These are phyloP conservation scores for Chionoecetes opilio DNA, from an alignment of 1,140 invertebrate species.

Conservation along the genomic window DNA sequence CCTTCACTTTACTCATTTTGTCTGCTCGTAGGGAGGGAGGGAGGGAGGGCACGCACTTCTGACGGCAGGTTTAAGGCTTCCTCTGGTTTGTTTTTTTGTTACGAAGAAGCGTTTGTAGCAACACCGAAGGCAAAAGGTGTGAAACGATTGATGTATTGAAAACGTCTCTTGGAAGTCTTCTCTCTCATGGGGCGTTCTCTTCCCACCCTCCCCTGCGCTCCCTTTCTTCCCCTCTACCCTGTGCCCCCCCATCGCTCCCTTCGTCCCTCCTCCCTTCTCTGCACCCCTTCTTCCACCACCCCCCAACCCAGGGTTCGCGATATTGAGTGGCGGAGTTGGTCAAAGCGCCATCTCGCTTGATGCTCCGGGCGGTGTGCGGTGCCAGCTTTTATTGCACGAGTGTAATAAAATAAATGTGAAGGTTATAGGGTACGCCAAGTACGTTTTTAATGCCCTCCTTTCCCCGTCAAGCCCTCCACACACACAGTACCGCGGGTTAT, in stretches of 20 bases:
- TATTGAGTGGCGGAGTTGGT: no score
- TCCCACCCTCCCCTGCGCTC: not conserved
- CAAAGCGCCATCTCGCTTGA: no score
- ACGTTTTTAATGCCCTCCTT: not conserved
- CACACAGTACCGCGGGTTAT: no score
- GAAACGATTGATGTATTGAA: not conserved
- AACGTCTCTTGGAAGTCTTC: not conserved
- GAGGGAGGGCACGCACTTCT: no score
- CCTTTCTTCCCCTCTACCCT: not conserved
- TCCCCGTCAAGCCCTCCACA: not conserved
- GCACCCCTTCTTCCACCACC: not conserved
- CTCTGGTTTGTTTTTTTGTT: not conserved
- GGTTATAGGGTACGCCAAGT: not conserved
- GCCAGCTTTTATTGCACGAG: conserved; percentile 16
- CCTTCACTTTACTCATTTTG: no score
- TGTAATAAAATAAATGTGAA: conserved; percentile 22
- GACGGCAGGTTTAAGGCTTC: not conserved
- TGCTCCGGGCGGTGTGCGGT: not conserved
- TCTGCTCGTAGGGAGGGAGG: no score
- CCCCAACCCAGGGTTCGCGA: no score
- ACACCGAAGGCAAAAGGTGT: not conserved
- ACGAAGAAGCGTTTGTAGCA: not conserved
- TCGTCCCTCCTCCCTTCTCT: not conserved
- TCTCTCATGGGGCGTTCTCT: not conserved
- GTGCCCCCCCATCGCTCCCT: no score